Base-by-base conservation (phyloP, 2,797 vertebrate genomes). In the Crocidura indochinensis region DNA sequence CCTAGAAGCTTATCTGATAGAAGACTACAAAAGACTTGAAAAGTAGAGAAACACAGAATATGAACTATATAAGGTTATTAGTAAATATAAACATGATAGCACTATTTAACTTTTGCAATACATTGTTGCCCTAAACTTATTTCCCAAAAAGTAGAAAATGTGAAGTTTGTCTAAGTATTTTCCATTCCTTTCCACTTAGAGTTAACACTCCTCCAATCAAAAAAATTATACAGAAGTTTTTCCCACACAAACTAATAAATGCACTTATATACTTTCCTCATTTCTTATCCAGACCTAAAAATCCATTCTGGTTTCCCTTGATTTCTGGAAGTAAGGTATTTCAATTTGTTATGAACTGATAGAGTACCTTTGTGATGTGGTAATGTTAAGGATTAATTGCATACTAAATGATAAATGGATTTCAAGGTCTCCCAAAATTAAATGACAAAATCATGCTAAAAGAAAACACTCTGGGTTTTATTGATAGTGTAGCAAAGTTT, bases 91-190 rank as follows among this genome's bases (percentile, higher is more conserved):
- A 38, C 26, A 51, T 87, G 76, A 65, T 26, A 27, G 27, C 26
- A 65, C 26, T 62, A 27, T 10, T 26, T 65, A 27, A 65, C 10
- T 20, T 65, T 26, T 27, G 10, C 64, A 26, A 22, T 65, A 24
- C 22, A 64, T 64, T 64, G 8, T 64, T 64, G 62, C 24, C 22
- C 22, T 64, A 64, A 64, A 64, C 1, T 56, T 56, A 56, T 56
- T 56, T 60, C 17, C 27, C 8, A 84, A 76, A 91, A 91, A 67
- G 27, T 73, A 10, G 65, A 74, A 79, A 74, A 81, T 68, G 15
- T 80, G 71, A 76, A 77, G 5, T 19, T 60, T 20, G 14, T 17
- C 56, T 60, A 60, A 60, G 6, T 60, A 60, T 60, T 17, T 60
- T 60, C 22, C 14, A 60, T 6, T 60, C 51, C 10, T 51, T 29